Base-by-base conservation (phyloP, 2,888 invertebrate species). In the Pheosia gnoma region DNA sequence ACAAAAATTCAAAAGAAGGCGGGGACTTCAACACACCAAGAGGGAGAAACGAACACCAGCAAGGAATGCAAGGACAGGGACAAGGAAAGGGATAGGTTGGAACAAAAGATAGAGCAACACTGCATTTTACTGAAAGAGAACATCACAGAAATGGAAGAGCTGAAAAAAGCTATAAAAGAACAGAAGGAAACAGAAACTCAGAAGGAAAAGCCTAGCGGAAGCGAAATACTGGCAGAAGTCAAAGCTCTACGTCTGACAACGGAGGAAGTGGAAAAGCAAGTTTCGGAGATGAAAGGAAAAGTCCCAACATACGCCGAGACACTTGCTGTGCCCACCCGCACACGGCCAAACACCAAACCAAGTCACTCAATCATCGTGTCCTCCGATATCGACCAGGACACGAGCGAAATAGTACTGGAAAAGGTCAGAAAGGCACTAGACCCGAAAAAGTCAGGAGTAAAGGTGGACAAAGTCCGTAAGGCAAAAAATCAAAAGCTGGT, bases 401-500 rank as follows among this genome's bases (percentile, higher is more conserved):
- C 55, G 0, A 58, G 61, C 41, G 58, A 58, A 4, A 13, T 41
- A 3, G 41, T 61, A 1, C 11, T 61, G 4, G 51, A 25, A 7
- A 58, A 55, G n/a, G 41, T 61, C 1, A 25, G 55, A 4, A 38
- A 38, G 5, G 51, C 52, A 0, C 13, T 61, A 3, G 53, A 62
- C 11, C 57, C 62, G 3, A 45, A 37, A 8, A 41, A 36, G 0
- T 38, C 11, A 11, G 63, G 63, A 4, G 4, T 63, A 1, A 37
- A 55, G 7, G 11, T 63, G 0, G 38, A 59, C 0, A 11, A n/a
- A 10, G 53, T 59, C 3, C 9, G 59, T 8, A 65, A 65, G 37
- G 59, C 43, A 0, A 60, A 41, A 9, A 59, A 65, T 51, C 56
- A 58, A n/a, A 65, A 59, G n/a, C 25, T 68, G 0, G 61, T 68